These are phyloP conservation scores for Morelia viridis DNA, from an alignment of 2,797 vertebrate species.

Conservation along the genomic window DNA sequence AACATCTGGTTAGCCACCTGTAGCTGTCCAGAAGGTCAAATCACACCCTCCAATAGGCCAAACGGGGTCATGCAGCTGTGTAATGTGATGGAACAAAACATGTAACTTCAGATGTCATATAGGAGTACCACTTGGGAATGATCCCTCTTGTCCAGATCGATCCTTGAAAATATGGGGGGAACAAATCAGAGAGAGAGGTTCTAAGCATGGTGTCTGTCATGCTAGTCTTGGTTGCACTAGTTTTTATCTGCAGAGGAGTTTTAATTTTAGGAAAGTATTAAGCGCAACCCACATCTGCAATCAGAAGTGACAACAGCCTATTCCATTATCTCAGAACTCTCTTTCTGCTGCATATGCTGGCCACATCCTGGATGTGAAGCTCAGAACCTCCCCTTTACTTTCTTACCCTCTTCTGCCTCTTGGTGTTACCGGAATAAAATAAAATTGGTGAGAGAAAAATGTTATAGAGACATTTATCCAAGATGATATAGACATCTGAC, in stretches of 20 bases:
- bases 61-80: not conserved
- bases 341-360: not conserved
- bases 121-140: not conserved
- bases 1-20: not conserved
- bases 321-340: not conserved
- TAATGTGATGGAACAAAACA: not conserved
- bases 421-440: not conserved
- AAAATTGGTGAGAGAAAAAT: not conserved
- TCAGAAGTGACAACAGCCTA: not conserved
- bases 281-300: not conserved
- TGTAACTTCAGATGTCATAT: not conserved
- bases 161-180: not conserved
- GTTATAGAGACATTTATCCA: not conserved
- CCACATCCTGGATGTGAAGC: not conserved
- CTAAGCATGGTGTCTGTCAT: not conserved
- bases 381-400: not conserved
- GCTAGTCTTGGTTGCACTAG: not conserved
- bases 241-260: not conserved
- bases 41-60: not conserved
- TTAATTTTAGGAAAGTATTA: not conserved
- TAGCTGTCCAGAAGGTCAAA: not conserved
- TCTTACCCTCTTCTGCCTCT: not conserved
- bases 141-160: not conserved
- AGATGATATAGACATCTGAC: not conserved
- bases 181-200: not conserved